These are phyloP conservation scores for Entomobrya multifasciata DNA, from an alignment of 2,888 invertebrate species.

Conservation along the genomic window DNA sequence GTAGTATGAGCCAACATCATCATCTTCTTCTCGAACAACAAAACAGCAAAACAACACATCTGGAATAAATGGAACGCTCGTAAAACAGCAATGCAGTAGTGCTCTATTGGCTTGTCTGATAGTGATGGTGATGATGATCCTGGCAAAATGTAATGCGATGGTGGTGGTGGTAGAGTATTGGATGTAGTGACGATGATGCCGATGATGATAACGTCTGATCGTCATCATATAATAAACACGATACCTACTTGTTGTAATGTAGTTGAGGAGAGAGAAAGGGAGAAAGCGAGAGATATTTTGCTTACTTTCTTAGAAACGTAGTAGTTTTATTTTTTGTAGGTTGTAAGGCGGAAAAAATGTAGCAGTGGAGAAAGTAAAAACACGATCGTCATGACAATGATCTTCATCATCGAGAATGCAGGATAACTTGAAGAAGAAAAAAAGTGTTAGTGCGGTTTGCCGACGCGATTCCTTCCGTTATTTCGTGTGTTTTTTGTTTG, in stretches of 20 bases:
- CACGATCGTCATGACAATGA: neutral
- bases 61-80: conserved; percentile 28
- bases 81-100: conserved; percentile 60
- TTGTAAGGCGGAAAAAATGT: neutral
- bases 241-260: neutral
- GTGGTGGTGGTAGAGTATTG: neutral
- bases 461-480: neutral
- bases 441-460: neutral
- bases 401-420: neutral
- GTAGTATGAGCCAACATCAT: no score
- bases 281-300: neutral
- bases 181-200: neutral
- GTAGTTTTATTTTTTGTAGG: neutral
- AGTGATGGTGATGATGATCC: neutral
- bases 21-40: no score
- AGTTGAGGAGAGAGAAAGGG: neutral
- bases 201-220: conserved; percentile 1
- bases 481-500: neutral
- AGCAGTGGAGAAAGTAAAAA: neutral
- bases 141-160: neutral
- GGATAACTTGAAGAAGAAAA: neutral
- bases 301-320: neutral
- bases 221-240: neutral
- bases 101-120: neutral
- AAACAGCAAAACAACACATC: conserved; percentile 5